Percentiles rank a stretch among this genome's conserved stretches.
phyloP scores from a whole-genome alignment of 1,140 invertebrate species.

The Phthorimaea operculella region DNA sequence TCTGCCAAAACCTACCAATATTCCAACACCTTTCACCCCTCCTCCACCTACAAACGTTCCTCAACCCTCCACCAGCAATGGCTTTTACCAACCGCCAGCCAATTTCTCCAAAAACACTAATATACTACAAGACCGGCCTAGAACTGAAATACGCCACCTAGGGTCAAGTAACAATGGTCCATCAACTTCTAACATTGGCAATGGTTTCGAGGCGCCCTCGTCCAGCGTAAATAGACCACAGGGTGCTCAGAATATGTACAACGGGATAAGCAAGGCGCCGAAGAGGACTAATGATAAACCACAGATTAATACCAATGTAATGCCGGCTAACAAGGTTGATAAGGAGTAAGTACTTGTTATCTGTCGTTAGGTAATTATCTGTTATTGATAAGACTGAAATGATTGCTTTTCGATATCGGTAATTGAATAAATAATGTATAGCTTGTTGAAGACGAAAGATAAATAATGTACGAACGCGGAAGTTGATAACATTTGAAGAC shows the following conservation, averaged over 20 bases:
- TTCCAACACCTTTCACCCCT: neutral
- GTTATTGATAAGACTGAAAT: no score
- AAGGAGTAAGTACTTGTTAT: constrained; percentile 34
- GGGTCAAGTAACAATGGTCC: neutral
- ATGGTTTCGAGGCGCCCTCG: neutral
- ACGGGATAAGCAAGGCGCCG: constrained; percentile 11
- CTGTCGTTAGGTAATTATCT: neutral
- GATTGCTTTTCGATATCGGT: no score
- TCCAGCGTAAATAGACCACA: neutral
- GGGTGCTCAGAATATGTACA: neutral
- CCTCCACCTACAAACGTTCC: neutral
- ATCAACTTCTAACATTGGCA: neutral
- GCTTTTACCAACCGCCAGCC: constrained; percentile 3
- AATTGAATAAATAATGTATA: no score
- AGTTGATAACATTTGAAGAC: no score
- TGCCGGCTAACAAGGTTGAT: constrained; percentile 24
- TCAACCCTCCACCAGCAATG: constrained; percentile 10
- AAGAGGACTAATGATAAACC: constrained; percentile 50
- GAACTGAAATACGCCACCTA: constrained; percentile 8
- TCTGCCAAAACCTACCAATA: neutral
- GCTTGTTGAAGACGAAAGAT: no score
- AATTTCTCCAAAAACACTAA: constrained; percentile 11
- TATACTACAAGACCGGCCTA: constrained; percentile 1
- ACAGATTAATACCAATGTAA: constrained; percentile 34
- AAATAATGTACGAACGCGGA: no score